Evolutionary conservation across 2,888 invertebrate species (phyloP), one percentile per base, ranked within the genome.

Genomic region (Clepsis dumicolana): DNA sequence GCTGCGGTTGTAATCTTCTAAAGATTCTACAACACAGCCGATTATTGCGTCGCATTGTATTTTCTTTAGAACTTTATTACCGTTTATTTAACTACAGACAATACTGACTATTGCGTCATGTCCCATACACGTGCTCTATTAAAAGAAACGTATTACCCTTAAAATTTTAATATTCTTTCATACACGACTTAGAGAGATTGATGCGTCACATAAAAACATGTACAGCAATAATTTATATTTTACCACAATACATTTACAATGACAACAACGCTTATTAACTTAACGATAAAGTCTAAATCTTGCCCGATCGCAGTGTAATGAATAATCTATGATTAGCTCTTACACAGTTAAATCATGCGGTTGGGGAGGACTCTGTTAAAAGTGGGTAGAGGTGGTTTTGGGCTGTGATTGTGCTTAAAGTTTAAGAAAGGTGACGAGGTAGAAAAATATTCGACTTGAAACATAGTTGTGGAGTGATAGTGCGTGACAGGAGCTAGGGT

Each of bases 401-500:
- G 57, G 16, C 52, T 73, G 54, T 32, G 8, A 8, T 64, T 65
- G 57, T 57, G 66, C 65, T 63, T 64, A 52, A 69, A 72, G 65
- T 71, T 72, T 81, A 78, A 73, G 74, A 82, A 85, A 89, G 89
- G 91, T 93, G 92, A 92, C 92, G 90, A 91, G 85, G 86, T 89
- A 84, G 81, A 88, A 87, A 91, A 91, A 88, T 90, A 93, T 93
- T 92, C 87, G 80, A 82, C 77, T 85, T 83, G 80, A 84, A 87
- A 87, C 89, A 82, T 86, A 87, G 86, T 88, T 88, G 89, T 81
- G 73, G 85, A 88, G 85, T 87, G 90, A 92, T 90, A 90, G 90
- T 84, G 85, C 86, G 86, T 88, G 87, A 87, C 87, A 75, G 77
- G 75, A 71, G 66, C 65, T 76, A 92, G 90, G 92, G 91, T 65